These are phyloP conservation scores for Troides helena DNA, from an alignment of 2,888 invertebrate species.

Conservation along the genomic window DNA sequence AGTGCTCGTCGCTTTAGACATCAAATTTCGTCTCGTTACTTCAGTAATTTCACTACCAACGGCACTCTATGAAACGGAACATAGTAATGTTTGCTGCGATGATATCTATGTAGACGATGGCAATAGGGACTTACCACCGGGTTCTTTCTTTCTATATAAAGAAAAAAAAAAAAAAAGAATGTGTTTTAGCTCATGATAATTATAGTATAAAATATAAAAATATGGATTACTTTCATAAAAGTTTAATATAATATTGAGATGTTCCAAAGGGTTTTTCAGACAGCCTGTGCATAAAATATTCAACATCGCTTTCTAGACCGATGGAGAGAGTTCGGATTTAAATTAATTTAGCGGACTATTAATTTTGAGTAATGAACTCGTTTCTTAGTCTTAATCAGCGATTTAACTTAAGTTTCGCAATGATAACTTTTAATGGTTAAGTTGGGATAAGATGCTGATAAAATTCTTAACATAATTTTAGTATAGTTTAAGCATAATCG, in stretches of 20 bases:
- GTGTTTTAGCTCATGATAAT: neutral
- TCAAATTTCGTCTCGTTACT: no score
- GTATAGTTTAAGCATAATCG: neutral
- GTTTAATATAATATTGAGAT: conserved; percentile 28
- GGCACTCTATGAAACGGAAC: no score
- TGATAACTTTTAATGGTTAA: conserved; percentile 31
- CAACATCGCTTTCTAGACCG: conserved; percentile 48
- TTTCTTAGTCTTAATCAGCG: conserved; percentile 47
- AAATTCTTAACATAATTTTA: neutral
- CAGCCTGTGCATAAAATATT: conserved; percentile 56
- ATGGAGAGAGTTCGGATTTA: conserved; percentile 67
- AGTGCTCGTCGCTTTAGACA: no score
- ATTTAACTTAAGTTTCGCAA: conserved; percentile 39
- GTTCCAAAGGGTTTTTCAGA: conserved; percentile 33
- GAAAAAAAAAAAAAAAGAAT: neutral
- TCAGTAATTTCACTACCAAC: no score
- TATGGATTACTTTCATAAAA: neutral
- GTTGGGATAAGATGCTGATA: conserved; percentile 6
- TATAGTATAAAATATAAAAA: neutral
- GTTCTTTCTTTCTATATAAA: neutral
- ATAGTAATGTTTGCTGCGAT: no score
- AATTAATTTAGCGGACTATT: conserved; percentile 77
- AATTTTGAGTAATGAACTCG: conserved; percentile 73
- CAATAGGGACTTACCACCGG: no score
- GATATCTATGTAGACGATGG: no score